Evolutionary conservation across 2,888 invertebrate genomes (phyloP), one percentile per base, ranked within the genome.

Genomic region (Erpobdella octoculata): DNA sequence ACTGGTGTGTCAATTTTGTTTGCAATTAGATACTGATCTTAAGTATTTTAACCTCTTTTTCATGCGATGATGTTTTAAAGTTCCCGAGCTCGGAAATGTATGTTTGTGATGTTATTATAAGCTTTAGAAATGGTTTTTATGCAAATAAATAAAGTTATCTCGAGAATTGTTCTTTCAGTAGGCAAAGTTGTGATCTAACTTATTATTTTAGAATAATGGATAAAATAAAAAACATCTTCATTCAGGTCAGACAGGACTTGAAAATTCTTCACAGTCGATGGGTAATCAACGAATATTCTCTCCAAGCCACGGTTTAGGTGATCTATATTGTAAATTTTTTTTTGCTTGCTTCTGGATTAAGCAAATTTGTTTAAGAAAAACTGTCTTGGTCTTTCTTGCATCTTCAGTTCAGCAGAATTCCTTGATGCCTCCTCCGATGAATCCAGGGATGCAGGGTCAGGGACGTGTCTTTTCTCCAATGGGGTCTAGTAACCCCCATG

Each of bases 381-480:
- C n/a, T 53, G 8, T 25, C 12, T 53, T 9, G 8, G 21, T 53
- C 28, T n/a, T n/a, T n/a, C n/a, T n/a, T n/a, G n/a, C n/a, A n/a
- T n/a, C n/a, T n/a, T n/a, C n/a, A n/a, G n/a, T 41, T 15, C 12
- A 41, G 46, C n/a, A 41, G n/a, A 41, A 41, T 15, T 41, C 12
- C 1, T 35, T 62, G 62, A 62, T 62, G 62, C 62, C 62, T 15
- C 62, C 62, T 33, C 62, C 62, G 6, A 8, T 62, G 62, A 62
- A 62, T 31, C 62, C 62, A 28, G 62, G 62, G 31, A 28, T 33
- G 33, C 62, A 31, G 35, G 62, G 62, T n/a, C 62, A 62, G 33
- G 31, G 31, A n/a, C 62, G 62, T 9, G 62, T 62, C 33, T 62
- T 62, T 62, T 62, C 62, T 33, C 62, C 62, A 62, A n/a, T 35